These are phyloP conservation scores for Thereva unica DNA, from an alignment of 2,888 invertebrate species.

Conservation along the genomic window DNA sequence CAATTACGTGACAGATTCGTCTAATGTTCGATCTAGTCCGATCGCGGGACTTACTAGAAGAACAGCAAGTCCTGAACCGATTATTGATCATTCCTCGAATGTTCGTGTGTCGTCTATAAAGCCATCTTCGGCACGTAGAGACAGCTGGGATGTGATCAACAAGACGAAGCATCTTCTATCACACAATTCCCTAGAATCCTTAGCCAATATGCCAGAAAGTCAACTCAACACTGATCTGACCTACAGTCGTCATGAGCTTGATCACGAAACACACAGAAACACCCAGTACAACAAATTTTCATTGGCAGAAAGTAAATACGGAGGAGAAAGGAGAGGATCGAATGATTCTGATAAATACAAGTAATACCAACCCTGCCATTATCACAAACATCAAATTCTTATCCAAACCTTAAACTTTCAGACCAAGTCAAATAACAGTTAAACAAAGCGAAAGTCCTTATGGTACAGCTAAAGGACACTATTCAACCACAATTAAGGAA, in stretches of 20 bases:
- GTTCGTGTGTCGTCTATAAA: slow-evolving; percentile 65
- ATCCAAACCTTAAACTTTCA: slow-evolving; percentile 38
- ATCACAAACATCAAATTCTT: background rate
- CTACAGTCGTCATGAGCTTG: slow-evolving; percentile 60
- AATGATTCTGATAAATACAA: slow-evolving; percentile 50
- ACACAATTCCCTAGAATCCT: slow-evolving; percentile 70
- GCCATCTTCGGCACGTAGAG: slow-evolving; percentile 65
- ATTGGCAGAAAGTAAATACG: slow-evolving; percentile 50
- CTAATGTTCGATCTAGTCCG: slow-evolving; percentile 60
- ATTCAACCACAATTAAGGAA: slow-evolving; percentile 57
- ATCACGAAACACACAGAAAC: slow-evolving; percentile 66
- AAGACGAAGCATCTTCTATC: slow-evolving; percentile 78
- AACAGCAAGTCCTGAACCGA: slow-evolving; percentile 62
- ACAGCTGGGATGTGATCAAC: slow-evolving; percentile 82
- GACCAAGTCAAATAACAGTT: slow-evolving; percentile 56
- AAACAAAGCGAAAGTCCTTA: slow-evolving; percentile 56
- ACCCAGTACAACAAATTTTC: slow-evolving; percentile 65
- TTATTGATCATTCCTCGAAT: slow-evolving; percentile 64
- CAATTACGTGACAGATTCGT: slow-evolving; percentile 56
- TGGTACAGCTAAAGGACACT: slow-evolving; percentile 52
- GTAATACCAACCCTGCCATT: slow-evolving; percentile 36
- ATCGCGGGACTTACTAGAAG: slow-evolving; percentile 62
- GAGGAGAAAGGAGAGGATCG: slow-evolving; percentile 48
- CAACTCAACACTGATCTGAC: slow-evolving; percentile 62
- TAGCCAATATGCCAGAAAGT: slow-evolving; percentile 69